Base-by-base conservation (phyloP, 2,113 vertebrate genomes). In the Ictidomys tridecemlineatus region DNA sequence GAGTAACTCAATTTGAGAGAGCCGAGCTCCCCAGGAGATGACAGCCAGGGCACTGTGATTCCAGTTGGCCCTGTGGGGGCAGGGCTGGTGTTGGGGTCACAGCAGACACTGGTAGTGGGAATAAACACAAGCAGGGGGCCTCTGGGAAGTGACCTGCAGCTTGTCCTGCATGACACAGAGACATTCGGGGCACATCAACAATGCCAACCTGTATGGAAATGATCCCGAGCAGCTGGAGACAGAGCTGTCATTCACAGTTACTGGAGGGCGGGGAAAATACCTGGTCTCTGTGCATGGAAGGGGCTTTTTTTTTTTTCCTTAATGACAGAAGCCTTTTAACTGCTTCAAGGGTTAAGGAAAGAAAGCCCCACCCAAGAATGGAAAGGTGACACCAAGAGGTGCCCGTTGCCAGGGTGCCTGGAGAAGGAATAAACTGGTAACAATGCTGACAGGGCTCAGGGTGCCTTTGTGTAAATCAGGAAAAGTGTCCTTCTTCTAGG, bases 1-100 rank as follows among this genome's bases (percentile, higher is more conserved):
- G 84, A 76, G 94, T 89, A 82, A 96, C 96, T 69, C 89, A 93
- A 85, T 95, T 96, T 42, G 14, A 63, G 24, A 4, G 37, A 0
- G 89, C 72, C 17, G 24, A 70, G 78, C 91, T 74, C 74, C 85
- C 96, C 4, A 8, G 77, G 51, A 67, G 96, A 26, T 28, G 87
- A 88, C 58, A 16, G 12, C 88, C 22, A 8, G 92, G 11, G 51
- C 4, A 1, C 32, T 45, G 13, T 85, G 91, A 82, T 90, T 70
- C 42, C 30, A 3, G 58, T 79, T 73, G 53, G 88, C 76, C 74
- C 65, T 9, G 1, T 51, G 42, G 76, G 34, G 74, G 26, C 77
- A 24, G 79, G 70, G n/a, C 32, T 16, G 4, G 32, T 72, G 86
- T 56, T 67, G 73, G 26, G 67, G 76, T 95, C 73, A 51, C 0